Conservation (phyloP, 2,797 vertebrate genomes). For the Vultur gryphus region DNA sequence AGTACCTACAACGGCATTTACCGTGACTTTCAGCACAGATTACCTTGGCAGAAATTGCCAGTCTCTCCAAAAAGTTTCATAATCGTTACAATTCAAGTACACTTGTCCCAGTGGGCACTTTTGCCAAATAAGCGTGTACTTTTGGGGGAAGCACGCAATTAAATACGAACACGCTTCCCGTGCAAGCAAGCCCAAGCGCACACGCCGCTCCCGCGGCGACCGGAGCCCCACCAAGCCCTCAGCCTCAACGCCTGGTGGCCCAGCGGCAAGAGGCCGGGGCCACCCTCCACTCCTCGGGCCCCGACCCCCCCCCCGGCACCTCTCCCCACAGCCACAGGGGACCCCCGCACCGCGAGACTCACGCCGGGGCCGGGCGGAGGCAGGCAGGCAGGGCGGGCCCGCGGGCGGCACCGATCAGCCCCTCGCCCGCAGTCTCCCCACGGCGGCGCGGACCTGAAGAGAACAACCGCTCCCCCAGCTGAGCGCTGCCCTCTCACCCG, state of each 20-base stretch:
- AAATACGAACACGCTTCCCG: fast-evolving
- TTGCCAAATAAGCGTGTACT: fast-evolving
- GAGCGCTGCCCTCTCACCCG: background rate
- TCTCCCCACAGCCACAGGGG: background rate
- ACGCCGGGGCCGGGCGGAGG: too few species aligned
- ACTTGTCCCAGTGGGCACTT: fast-evolving
- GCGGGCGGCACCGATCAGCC: too few species aligned
- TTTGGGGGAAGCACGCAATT: fast-evolving
- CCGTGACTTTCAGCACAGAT: fast-evolving
- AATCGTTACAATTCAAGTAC: fast-evolving
- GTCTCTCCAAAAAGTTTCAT: fast-evolving
- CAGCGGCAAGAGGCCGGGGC: too few species aligned
- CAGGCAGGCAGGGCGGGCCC: too few species aligned
- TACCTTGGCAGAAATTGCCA: background rate
- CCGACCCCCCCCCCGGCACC: too few species aligned
- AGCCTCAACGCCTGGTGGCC: background rate
- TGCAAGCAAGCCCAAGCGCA: fast-evolving
- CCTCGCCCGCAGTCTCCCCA: background rate
- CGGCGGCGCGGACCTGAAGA: background rate
- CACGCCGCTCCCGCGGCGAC: background rate
- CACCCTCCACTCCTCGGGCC: background rate
- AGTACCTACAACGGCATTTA: fast-evolving
- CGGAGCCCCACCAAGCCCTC: background rate
- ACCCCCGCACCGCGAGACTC: background rate
- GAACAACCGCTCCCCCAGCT: fast-evolving